These are phyloP conservation scores for Camponotus floridanus DNA, from an alignment of 1,140 invertebrate species.

Conservation along the genomic window DNA sequence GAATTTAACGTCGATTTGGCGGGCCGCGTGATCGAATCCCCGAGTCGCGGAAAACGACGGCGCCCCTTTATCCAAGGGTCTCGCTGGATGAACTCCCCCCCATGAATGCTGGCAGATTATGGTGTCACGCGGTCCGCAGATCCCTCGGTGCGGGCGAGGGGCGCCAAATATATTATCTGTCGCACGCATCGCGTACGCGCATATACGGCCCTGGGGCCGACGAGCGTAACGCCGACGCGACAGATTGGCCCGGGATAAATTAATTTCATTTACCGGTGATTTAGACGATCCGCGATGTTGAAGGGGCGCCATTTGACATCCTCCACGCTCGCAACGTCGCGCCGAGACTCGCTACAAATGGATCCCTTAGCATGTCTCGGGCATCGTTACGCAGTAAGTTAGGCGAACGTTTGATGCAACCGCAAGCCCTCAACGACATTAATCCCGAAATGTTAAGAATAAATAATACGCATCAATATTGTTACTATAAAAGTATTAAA, in stretches of 20 bases:
- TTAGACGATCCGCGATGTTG: slow-evolving; percentile 74
- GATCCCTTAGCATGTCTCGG: slow-evolving; percentile 44
- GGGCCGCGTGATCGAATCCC: slow-evolving; percentile 70
- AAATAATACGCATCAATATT: not conserved
- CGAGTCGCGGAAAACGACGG: slow-evolving; percentile 71
- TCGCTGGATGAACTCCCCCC: slow-evolving; percentile 67
- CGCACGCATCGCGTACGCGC: slow-evolving; percentile 75
- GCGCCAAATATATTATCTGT: slow-evolving; percentile 78
- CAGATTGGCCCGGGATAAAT: slow-evolving; percentile 79
- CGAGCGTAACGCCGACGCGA: slow-evolving; percentile 78
- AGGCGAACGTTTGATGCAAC: not conserved
- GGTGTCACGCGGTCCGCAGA: slow-evolving; percentile 65
- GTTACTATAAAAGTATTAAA: not conserved
- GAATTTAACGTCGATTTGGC: slow-evolving; percentile 30
- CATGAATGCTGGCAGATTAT: slow-evolving; percentile 71
- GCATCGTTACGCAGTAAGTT: slow-evolving; percentile 45
- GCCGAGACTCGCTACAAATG: slow-evolving; percentile 42
- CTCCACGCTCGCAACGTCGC: slow-evolving; percentile 63
- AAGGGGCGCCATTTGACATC: slow-evolving; percentile 72
- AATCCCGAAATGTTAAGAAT: slow-evolving; percentile 4
- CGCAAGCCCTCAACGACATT: not conserved
- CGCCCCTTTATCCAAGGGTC: slow-evolving; percentile 66
- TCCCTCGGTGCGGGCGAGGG: slow-evolving; percentile 50
- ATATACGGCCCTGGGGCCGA: slow-evolving; percentile 61
- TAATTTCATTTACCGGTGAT: slow-evolving; percentile 80